Percentiles rank a stretch among this genome's conserved stretches.
Evolutionary conservation across 2,888 invertebrate species (phyloP).

Genomic region (Cecidostiba fungosa): DNA sequence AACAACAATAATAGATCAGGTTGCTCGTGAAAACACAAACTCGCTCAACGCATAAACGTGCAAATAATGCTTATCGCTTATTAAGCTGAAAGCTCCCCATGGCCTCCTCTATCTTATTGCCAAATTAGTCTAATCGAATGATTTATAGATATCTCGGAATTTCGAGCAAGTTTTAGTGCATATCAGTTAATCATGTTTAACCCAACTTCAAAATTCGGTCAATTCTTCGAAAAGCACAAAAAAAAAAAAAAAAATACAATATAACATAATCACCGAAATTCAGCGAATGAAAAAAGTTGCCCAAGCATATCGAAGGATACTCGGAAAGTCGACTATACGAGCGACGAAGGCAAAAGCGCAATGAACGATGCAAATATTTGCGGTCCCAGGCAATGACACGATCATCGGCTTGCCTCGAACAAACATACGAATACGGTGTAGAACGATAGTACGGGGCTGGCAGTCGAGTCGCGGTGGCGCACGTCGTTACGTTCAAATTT

Average conservation of each 20-base stretch:
- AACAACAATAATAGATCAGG: not conserved
- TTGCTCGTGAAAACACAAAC: slow-evolving; percentile 34
- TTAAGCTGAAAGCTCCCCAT: slow-evolving; percentile 9
- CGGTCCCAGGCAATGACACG: slow-evolving; percentile 66
- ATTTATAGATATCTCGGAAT: slow-evolving; percentile 8
- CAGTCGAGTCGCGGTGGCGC: not conserved
- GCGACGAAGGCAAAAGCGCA: slow-evolving; percentile 34
- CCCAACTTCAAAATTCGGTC: too few relatives aligned
- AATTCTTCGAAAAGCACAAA: not conserved
- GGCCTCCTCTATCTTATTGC: slow-evolving; percentile 14
- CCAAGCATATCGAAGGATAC: not conserved
- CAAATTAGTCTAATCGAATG: slow-evolving; percentile 55
- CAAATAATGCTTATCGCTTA: slow-evolving; percentile 39
- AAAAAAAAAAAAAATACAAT: too few relatives aligned
- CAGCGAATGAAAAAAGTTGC: too few relatives aligned
- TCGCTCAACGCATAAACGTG: slow-evolving; percentile 26
- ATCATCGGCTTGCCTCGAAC: slow-evolving; percentile 65
- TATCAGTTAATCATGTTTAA: not conserved
- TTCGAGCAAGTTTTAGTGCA: not conserved
- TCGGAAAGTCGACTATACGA: not conserved
- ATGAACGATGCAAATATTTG: slow-evolving; percentile 67
- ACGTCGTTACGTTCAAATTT: slow-evolving; percentile 41
- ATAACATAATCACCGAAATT: not conserved
- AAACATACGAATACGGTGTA: slow-evolving; percentile 56
- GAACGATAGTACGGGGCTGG: not conserved